Percentiles rank a stretch among this genome's conserved stretches.
phyloP scores from a whole-genome alignment of 2,888 invertebrate species.

The Drosophila birchii region DNA sequence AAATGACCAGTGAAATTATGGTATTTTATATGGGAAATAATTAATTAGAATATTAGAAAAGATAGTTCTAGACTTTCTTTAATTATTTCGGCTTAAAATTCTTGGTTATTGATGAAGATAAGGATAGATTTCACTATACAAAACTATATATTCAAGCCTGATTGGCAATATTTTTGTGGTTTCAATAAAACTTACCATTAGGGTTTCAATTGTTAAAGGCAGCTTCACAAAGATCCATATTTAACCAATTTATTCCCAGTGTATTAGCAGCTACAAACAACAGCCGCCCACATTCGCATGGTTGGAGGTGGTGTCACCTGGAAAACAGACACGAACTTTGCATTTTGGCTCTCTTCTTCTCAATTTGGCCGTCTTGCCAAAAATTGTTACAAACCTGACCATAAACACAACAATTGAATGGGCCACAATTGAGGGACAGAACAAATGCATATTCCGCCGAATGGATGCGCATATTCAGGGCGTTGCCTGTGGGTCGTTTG shows the following conservation, averaged over 20 bases:
- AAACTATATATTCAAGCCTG: not conserved
- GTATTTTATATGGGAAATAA: not conserved
- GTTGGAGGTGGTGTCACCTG: constrained; percentile 61
- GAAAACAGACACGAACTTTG: constrained; percentile 67
- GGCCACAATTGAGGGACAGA: constrained; percentile 39
- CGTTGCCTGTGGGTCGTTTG: constrained; percentile 51
- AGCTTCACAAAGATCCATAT: not conserved
- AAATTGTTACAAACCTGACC: constrained; percentile 42
- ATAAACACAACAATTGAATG: constrained; percentile 70
- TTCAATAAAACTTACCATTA: not conserved
- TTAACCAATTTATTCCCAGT: not conserved
- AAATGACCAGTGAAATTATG: not conserved
- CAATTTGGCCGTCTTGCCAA: constrained; percentile 49
- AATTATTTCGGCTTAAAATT: not conserved
- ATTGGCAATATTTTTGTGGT: not conserved
- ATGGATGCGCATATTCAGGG: constrained; percentile 53
- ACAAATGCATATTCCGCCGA: constrained; percentile 54
- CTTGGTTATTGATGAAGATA: not conserved
- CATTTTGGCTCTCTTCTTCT: constrained; percentile 49
- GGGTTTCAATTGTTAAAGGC: not conserved
- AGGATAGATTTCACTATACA: not conserved
- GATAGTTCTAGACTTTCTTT: not conserved
- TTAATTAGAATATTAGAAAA: not conserved
- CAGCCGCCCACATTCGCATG: constrained; percentile 31
- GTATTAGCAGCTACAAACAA: constrained; percentile 30